These are phyloP conservation scores for Terrapene triunguis DNA, from an alignment of 2,113 vertebrate genomes.

Conservation along the genomic window DNA sequence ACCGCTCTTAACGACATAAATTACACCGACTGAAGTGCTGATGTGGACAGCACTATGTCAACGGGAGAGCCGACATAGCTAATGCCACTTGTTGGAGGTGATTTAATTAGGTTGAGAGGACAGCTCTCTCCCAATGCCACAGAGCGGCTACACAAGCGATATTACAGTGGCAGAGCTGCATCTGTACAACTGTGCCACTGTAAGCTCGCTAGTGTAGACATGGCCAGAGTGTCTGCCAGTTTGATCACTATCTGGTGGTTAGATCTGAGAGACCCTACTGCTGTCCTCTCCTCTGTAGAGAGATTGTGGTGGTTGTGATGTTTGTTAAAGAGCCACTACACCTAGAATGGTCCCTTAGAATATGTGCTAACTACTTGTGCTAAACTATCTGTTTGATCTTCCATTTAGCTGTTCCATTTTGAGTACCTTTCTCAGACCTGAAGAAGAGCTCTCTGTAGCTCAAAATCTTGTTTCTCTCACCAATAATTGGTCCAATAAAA, in stretches of 20 bases:
- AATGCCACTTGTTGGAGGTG: too few species aligned
- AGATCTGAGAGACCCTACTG: background rate
- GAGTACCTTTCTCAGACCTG: background rate
- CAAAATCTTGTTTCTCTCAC: background rate
- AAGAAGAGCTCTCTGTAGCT: background rate
- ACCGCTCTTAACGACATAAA: too few species aligned
- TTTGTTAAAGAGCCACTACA: background rate
- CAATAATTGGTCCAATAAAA: background rate
- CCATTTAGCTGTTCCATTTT: background rate
- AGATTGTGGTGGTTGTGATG: background rate
- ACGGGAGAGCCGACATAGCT: too few species aligned
- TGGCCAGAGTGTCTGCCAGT: background rate
- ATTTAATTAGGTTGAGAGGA: too few species aligned
- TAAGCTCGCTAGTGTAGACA: too few species aligned
- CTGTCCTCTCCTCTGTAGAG: too few species aligned
- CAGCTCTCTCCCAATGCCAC: too few species aligned
- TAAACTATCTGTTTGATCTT: background rate
- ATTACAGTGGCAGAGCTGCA: too few species aligned
- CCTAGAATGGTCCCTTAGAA: background rate
- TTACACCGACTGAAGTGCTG: too few species aligned
- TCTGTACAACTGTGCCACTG: too few species aligned
- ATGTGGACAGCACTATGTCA: too few species aligned
- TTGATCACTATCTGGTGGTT: background rate
- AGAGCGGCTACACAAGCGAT: too few species aligned
- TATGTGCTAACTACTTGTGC: background rate